These are phyloP conservation scores for Serinus canaria DNA, from an alignment of 2,113 vertebrate genomes.

Conservation along the genomic window DNA sequence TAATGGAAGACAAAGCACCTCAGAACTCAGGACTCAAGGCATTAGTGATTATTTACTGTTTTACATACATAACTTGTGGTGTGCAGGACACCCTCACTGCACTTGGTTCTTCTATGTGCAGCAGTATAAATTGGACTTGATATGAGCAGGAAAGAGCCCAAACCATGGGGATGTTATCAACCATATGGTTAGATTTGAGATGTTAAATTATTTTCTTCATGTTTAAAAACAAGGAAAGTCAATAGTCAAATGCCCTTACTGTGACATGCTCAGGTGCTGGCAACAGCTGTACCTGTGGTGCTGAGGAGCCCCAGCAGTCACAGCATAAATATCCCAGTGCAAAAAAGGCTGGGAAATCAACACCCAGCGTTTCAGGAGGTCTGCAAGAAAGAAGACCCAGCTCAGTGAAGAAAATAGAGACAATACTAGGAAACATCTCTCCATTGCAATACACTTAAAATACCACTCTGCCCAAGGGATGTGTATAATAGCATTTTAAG, in stretches of 20 bases:
- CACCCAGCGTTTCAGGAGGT: background rate
- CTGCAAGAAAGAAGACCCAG: background rate
- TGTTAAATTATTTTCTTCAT: background rate
- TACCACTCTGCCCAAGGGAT: background rate
- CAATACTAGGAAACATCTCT: background rate
- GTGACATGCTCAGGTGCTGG: background rate
- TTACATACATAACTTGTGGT: background rate
- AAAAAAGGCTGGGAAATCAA: background rate
- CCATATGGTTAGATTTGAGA: background rate
- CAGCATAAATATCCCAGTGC: background rate
- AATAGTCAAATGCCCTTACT: fast-evolving
- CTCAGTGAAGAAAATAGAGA: background rate
- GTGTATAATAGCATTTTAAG: constrained; percentile 1
- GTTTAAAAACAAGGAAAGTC: background rate
- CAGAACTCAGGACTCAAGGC: background rate
- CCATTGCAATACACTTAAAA: background rate
- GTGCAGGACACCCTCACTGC: background rate
- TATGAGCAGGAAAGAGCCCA: background rate
- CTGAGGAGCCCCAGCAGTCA: background rate
- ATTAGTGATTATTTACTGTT: background rate
- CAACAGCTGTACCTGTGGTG: background rate
- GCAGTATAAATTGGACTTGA: background rate
- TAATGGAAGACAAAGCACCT: background rate
- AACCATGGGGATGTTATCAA: background rate
- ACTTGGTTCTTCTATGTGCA: background rate